Evolutionary conservation across 2,113 vertebrate species (phyloP), one percentile per base, ranked within the genome.

Genomic region (Carassius carassius): DNA sequence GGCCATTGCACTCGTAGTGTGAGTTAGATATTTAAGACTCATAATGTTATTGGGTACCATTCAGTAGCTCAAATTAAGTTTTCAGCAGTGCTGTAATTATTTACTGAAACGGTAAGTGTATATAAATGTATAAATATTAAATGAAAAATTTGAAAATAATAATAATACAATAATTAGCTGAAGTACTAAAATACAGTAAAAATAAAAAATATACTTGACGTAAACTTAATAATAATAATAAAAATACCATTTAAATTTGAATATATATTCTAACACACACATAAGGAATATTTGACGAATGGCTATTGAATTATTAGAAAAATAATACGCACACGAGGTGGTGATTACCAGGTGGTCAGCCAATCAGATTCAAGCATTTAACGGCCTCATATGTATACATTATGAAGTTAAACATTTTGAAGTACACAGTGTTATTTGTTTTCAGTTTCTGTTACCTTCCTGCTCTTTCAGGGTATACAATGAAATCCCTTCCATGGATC

Each of bases 401-500:
- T 19, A 6, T 2, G 1, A 54, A 17, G 56, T n/a, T 60, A 13
- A 77, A 23, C 2, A 58, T 37, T 56, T 78, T 23, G 56, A 74
- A 25, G 41, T 41, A 47, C 41, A 47, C 2, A 47, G 44, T 41
- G 29, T 54, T 76, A 67, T 49, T 12, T 32, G 3, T 23, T 49
- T 82, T 63, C 32, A 11, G 23, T 49, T 80, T 69, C n/a, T 65
- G 14, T 73, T 73, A 17, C 21, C 14, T 25, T 78, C 21, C 84
- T 54, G 32, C 47, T 51, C 9, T 3, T 82, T 80, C 78, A 87
- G 14, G 14, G 69, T 9, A 0, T 87, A 93, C 76, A 87, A 97
- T 96, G 96, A 89, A 49, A 72, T 72, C 35, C 5, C 16, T 69
- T 4, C 12, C 3, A 1, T 85, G 44, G 81, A n/a, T 69, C 1